A percentile compares a stretch with the other conserved stretches of the same genome.
Evolutionary conservation across 1,140 invertebrate genomes (phyloP).

Genomic region (Philopotamus ludificatus): DNA sequence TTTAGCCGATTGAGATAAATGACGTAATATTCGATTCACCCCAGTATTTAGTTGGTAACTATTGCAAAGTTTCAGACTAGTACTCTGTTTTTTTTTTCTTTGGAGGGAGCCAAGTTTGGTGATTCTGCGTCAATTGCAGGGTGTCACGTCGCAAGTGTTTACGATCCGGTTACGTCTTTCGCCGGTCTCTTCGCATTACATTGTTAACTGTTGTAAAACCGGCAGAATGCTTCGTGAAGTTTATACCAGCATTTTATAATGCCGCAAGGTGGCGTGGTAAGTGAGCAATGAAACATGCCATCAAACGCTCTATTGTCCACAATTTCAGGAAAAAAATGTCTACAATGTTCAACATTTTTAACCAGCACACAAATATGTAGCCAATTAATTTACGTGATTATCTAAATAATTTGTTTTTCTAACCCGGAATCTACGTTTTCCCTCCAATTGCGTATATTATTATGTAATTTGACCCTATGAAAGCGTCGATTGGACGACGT

Average conservation of each 20-base stretch:
- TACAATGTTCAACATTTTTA: neutral
- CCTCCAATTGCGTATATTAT: too few species aligned
- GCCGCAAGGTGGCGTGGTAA: neutral
- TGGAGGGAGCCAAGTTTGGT: too few species aligned
- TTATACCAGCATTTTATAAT: neutral
- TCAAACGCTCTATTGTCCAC: neutral
- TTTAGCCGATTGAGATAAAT: too few species aligned
- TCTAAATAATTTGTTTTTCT: too few species aligned
- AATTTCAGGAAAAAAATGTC: neutral
- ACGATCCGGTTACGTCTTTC: neutral
- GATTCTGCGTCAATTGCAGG: neutral
- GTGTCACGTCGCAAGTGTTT: neutral
- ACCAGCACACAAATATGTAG: too few species aligned
- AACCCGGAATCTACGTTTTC: too few species aligned
- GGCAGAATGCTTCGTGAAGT: neutral
- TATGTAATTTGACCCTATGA: slow-evolving; percentile 6
- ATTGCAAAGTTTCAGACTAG: too few species aligned
- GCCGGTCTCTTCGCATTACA: neutral
- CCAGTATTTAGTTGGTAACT: too few species aligned
- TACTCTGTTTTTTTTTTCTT: too few species aligned
- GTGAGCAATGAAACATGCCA: neutral
- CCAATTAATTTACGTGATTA: too few species aligned
- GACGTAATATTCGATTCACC: too few species aligned
- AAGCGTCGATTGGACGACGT: neutral
- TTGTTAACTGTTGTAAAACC: neutral